These are phyloP conservation scores for Alethe castanea DNA, from an alignment of 2,113 vertebrate genomes.

Conservation along the genomic window DNA sequence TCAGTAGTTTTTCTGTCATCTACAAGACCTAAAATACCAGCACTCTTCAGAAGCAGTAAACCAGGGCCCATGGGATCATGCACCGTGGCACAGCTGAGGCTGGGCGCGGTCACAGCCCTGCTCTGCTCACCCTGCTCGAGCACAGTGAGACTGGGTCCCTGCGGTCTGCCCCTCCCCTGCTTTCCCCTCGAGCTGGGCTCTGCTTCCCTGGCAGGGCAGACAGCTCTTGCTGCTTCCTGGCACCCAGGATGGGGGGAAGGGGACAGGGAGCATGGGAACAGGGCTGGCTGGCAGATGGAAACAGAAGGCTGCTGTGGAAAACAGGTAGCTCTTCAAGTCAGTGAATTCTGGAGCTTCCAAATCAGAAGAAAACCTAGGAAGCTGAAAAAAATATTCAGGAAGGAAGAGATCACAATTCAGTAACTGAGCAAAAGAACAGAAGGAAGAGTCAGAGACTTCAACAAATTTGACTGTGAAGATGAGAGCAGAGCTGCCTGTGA, in stretches of 20 bases:
- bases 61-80: fast-evolving
- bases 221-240: background rate
- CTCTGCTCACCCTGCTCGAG: background rate
- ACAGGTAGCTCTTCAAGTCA: background rate
- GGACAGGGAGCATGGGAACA: background rate
- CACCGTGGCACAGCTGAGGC: fast-evolving
- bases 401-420: background rate
- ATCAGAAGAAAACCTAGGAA: background rate
- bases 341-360: background rate
- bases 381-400: background rate
- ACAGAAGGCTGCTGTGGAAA: background rate
- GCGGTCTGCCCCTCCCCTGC: background rate
- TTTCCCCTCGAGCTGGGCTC: background rate
- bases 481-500: background rate
- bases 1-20: background rate
- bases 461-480: background rate
- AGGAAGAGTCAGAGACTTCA: background rate
- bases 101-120: background rate
- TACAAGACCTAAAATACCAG: background rate
- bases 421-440: background rate
- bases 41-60: background rate
- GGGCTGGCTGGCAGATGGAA: background rate
- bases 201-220: background rate
- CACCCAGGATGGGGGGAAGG: background rate
- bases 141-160: background rate